Base-by-base conservation (phyloP, 1,140 invertebrate species). In the Phocides pigmalion region DNA sequence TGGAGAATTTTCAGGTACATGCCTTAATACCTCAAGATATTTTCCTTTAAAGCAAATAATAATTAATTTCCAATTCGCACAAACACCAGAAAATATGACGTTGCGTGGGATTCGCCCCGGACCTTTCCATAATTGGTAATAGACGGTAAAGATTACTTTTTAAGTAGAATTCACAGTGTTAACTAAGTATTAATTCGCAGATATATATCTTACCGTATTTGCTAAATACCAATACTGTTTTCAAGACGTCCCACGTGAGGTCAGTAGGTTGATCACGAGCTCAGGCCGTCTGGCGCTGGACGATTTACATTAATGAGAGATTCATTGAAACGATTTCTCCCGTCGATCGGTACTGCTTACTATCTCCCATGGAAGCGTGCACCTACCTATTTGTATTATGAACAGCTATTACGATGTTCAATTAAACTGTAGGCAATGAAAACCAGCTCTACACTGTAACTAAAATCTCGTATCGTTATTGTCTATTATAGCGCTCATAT, bases 281-380 rank as follows among this genome's bases (percentile, higher is more conserved):
- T 51, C 62, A 59, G 65, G 56, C 68, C 62, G 74, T 53, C 59
- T 67, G 67, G 47, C 37, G 16, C 71, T 58, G 49, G 64, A 66
- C 66, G 70, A 86, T 83, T 80, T 85, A 76, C 82, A 85, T 84
- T 84, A 82, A 73, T 74, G 77, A 81, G 80, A 69, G 73, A 76
- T 80, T 70, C 54, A 59, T 59, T 59, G 41, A 47, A 59, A 73
- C 72, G 76, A 84, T 86, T 84, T 86, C 80, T 86, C 82, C 64
- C 69, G 63, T 67, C 68, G 69, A 79, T 82, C 76, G 35, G 59
- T 56, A 62, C 72, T 63, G 61, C 58, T 66, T 54, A 53, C 61
- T 62, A 62, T 47, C 49, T 42, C 72, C 69, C 68, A 46, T 62
- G 61, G 25, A 44, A 67, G 54, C 68, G 65, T 70, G 63, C 75